Conservation (phyloP, 2,888 invertebrate genomes). For the Strigamia transsilvanica region DNA sequence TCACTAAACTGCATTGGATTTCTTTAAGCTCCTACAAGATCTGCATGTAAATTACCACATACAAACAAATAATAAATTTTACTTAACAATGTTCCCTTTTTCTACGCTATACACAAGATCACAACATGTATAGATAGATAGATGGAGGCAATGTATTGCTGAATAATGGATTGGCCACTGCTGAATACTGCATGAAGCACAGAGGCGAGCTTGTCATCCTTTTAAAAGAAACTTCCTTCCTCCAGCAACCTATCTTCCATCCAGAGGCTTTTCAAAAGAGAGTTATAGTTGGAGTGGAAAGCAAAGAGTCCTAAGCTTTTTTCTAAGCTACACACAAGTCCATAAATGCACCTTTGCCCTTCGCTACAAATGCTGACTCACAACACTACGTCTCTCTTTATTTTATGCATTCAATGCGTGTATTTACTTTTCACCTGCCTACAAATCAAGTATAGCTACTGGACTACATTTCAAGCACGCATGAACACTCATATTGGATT, state of each 20-base stretch:
- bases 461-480: conserved; percentile 24
- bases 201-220: conserved; percentile 21
- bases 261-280: conserved; percentile 26
- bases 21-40: neutral
- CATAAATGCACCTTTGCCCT: conserved; percentile 26
- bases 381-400: neutral
- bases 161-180: conserved; percentile 26
- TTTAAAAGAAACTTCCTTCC: conserved; percentile 30
- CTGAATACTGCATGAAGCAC: conserved; percentile 21
- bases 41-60: neutral
- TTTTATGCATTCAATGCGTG: conserved; percentile 5
- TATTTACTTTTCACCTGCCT: conserved; percentile 26
- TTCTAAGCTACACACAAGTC: conserved; percentile 30
- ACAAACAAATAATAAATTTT: conserved; percentile 11
- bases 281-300: conserved; percentile 30
- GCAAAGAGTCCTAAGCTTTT: conserved; percentile 30
- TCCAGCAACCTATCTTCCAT: conserved; percentile 21
- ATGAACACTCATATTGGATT: conserved; percentile 13
- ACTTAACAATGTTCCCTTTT: conserved; percentile 5
- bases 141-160: conserved; percentile 19
- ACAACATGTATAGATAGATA: conserved; percentile 2
- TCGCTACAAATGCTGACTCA: conserved; percentile 21
- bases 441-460: neutral
- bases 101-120: neutral
- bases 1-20: neutral